phyloP scores from a whole-genome alignment of 2,113 vertebrate genomes.

The Salminus brasiliensis region DNA sequence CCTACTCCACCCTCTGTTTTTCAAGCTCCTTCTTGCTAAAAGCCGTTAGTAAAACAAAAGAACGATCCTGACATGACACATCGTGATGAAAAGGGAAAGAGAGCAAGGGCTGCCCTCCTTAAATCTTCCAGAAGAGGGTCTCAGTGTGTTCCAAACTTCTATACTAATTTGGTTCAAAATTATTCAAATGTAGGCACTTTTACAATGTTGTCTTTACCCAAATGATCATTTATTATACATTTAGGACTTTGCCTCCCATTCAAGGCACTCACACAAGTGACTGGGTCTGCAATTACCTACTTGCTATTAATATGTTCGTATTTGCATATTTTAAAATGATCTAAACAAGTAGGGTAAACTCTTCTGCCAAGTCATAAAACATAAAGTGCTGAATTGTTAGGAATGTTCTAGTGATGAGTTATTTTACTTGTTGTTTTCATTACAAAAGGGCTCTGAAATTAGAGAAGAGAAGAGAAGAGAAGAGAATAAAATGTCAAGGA shows the following conservation, averaged over 20 bases:
- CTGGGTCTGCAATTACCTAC: neutral
- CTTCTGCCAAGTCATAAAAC: neutral
- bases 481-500: conserved; percentile 90
- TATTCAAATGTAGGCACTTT: neutral
- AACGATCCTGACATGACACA: neutral
- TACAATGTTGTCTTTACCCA: neutral
- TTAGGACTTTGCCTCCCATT: neutral
- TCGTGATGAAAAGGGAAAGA: conserved; percentile 6
- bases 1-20: conserved; percentile 15
- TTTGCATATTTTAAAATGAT: neutral
- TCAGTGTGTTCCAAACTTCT: neutral
- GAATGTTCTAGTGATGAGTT: conserved; percentile 57
- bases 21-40: conserved; percentile 18
- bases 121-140: no score
- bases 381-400: conserved; percentile 46
- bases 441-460: conserved; percentile 82
- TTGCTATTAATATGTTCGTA: neutral
- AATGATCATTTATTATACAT: neutral
- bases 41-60: conserved; percentile 23
- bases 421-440: conserved; percentile 70
- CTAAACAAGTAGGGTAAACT: neutral
- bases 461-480: conserved; percentile 89
- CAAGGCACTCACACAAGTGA: neutral
- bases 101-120: neutral
- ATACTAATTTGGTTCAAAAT: neutral